Conservation (phyloP, 1,140 invertebrate species). For the Anastrepha ludens region DNA sequence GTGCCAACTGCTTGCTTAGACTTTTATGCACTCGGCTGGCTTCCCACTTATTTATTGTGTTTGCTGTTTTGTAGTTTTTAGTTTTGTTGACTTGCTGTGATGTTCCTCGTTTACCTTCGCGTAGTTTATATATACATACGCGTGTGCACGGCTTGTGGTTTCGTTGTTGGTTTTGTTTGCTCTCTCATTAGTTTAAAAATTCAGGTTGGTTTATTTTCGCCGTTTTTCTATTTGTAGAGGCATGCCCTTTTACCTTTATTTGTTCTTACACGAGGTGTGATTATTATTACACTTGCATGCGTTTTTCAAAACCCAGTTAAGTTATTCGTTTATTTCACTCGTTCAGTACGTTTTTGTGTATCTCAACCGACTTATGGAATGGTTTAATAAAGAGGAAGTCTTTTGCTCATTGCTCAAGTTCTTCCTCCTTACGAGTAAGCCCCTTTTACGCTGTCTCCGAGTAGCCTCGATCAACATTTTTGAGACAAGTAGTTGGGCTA, state of each 20-base stretch:
- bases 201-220: not conserved
- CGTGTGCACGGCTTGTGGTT: not conserved
- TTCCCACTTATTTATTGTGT: not conserved
- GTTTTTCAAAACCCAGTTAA: too few species aligned
- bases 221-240: not conserved
- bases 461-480: too few species aligned
- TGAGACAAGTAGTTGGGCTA: too few species aligned
- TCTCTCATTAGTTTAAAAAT: slow-evolving; percentile 6
- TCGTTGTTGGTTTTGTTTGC: not conserved
- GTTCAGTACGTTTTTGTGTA: too few species aligned
- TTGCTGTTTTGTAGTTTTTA: not conserved
- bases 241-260: not conserved
- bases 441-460: too few species aligned
- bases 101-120: not conserved
- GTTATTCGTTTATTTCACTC: too few species aligned
- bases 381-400: too few species aligned
- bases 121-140: not conserved
- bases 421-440: too few species aligned
- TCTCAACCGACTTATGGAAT: too few species aligned
- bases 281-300: not conserved
- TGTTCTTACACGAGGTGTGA: not conserved
- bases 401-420: too few species aligned
- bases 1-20: not conserved
- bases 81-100: not conserved
- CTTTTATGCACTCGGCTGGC: not conserved